These are phyloP conservation scores for Aporrectodea caliginosa DNA, from an alignment of 1,140 invertebrate species.

Conservation along the genomic window DNA sequence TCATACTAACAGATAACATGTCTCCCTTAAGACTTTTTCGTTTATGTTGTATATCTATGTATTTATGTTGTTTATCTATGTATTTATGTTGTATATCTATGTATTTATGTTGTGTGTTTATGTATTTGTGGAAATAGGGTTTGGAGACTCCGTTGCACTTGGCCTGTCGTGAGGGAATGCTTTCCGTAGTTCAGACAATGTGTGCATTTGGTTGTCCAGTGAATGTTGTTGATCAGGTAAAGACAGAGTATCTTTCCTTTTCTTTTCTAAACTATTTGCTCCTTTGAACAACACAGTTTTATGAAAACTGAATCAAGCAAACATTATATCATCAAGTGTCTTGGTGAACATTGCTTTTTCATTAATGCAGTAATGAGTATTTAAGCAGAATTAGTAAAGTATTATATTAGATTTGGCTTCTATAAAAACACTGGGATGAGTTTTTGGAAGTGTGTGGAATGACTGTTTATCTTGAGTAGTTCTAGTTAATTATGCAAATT, in stretches of 20 bases:
- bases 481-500: no score
- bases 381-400: neutral
- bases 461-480: no score
- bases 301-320: neutral
- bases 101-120: no score
- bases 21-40: no score
- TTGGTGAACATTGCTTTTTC: neutral
- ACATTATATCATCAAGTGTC: neutral
- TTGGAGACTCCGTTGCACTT: neutral
- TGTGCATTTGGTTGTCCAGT: neutral
- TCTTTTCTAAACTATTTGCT: no score
- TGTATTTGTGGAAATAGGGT: no score
- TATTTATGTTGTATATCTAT: no score
- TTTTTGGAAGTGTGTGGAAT: no score
- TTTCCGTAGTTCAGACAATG: neutral
- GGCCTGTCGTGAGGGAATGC: neutral
- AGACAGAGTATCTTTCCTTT: neutral
- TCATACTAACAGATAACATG: no score
- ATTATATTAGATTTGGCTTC: neutral
- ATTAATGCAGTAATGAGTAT: neutral
- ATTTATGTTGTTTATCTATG: no score
- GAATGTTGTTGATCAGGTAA: neutral
- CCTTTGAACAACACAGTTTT: no score
- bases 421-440: neutral
- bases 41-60: no score